These are phyloP conservation scores for Crotophaga sulcirostris DNA, from an alignment of 2,113 vertebrate genomes.

Conservation along the genomic window DNA sequence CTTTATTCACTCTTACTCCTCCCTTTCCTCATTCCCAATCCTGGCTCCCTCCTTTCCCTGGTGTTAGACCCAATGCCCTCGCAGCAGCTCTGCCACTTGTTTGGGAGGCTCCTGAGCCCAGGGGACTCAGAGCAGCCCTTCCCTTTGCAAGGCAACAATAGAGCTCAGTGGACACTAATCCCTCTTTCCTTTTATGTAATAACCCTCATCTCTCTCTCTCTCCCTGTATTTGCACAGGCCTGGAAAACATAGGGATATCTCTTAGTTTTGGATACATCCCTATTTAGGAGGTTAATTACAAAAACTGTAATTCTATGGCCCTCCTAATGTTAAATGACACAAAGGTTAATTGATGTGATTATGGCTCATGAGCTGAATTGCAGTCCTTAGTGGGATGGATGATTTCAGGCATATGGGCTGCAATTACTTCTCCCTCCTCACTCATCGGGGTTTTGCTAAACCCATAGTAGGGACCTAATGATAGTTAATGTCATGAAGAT, in stretches of 20 bases:
- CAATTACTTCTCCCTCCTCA: constrained; percentile 55
- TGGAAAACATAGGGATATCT: background rate
- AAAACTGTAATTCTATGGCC: constrained; percentile 32
- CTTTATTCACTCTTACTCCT: background rate
- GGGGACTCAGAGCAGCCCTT: background rate
- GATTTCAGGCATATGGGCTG: constrained; percentile 40
- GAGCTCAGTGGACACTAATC: background rate
- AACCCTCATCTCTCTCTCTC: background rate
- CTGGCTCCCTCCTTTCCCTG: background rate
- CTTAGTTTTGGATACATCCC: constrained; percentile 37
- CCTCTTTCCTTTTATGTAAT: background rate
- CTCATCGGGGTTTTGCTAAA: constrained; percentile 31
- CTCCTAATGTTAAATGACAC: constrained; percentile 44
- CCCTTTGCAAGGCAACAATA: background rate
- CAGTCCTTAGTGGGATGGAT: constrained; percentile 51
- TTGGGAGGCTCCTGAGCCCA: rapidly evolving
- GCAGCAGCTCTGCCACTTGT: background rate
- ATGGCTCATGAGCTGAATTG: constrained; percentile 29
- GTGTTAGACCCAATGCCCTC: background rate
- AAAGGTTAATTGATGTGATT: constrained; percentile 66
- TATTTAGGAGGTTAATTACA: constrained; percentile 54
- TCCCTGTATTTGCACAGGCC: background rate
- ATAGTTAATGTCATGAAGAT: constrained; percentile 33
- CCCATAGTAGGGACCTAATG: constrained; percentile 27
- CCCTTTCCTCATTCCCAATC: background rate